Conservation (phyloP, 2,888 invertebrate species). For the Cataglyphis altisquamis region DNA sequence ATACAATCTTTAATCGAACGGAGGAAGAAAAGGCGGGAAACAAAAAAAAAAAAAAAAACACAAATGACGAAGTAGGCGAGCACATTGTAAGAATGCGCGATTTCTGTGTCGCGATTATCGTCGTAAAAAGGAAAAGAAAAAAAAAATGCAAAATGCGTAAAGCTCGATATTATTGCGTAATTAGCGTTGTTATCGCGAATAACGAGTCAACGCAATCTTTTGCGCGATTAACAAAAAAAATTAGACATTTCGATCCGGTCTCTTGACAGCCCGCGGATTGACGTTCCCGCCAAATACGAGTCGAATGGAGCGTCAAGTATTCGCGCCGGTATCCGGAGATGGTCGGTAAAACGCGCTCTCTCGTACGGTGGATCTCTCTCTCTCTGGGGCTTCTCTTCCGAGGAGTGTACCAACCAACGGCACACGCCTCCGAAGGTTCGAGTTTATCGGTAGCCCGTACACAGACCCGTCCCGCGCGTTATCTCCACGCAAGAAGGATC, state of each 20-base stretch:
- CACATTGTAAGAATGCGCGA: constrained; percentile 60
- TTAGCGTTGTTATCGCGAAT: background rate
- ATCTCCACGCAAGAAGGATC: background rate
- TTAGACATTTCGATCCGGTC: background rate
- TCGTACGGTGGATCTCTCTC: background rate
- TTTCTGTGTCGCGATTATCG: constrained; percentile 66
- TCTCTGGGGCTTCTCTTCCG: constrained; percentile 13
- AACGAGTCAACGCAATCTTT: background rate
- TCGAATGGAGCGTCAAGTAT: constrained; percentile 61
- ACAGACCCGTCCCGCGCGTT: constrained; percentile 3
- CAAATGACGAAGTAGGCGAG: constrained; percentile 43
- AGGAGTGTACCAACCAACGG: constrained; percentile 60
- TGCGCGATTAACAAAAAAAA: background rate
- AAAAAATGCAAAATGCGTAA: constrained; percentile 53
- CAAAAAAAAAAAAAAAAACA: background rate
- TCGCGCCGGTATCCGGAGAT: constrained; percentile 35
- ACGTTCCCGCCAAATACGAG: constrained; percentile 56
- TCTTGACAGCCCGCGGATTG: constrained; percentile 26
- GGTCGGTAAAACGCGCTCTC: constrained; percentile 36
- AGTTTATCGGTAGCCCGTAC: constrained; percentile 52
- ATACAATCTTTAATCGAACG: constrained; percentile 81
- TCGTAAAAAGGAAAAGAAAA: constrained; percentile 15
- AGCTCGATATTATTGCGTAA: constrained; percentile 8
- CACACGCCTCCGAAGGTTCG: background rate
- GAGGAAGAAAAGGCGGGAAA: constrained; percentile 40